Evolutionary conservation across 2,888 invertebrate species (phyloP).

Genomic region (Sarcophaga rosellei): DNA sequence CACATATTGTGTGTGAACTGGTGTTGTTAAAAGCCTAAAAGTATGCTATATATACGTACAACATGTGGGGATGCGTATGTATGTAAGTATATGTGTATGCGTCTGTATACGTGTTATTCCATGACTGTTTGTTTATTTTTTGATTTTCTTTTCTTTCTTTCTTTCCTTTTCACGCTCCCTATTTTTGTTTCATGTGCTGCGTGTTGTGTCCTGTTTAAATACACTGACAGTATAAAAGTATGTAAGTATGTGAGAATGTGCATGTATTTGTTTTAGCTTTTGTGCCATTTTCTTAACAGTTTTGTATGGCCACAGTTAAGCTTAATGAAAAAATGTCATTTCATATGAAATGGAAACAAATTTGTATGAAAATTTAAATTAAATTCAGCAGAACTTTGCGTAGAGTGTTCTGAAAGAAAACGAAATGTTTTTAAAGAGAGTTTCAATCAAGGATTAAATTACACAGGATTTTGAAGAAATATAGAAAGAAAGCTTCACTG

Average conservation of each 20-base stretch:
- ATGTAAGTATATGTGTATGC: not conserved
- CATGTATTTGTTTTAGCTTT: not conserved
- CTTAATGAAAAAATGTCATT: slow-evolving; percentile 54
- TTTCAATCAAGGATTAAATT: slow-evolving; percentile 30
- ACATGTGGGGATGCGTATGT: too few relatives aligned
- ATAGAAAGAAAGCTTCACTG: too few relatives aligned
- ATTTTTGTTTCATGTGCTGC: not conserved
- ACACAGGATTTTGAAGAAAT: not conserved
- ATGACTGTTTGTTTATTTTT: slow-evolving; percentile 11
- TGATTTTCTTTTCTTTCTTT: not conserved
- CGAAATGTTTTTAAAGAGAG: not conserved
- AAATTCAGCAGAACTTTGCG: slow-evolving; percentile 12
- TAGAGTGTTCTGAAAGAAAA: slow-evolving; percentile 8
- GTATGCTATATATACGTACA: not conserved
- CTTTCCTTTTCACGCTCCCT: not conserved
- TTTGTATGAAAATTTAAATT: slow-evolving; percentile 45
- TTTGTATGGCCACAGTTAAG: slow-evolving; percentile 39
- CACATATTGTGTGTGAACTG: slow-evolving; percentile 22
- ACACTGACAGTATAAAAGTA: too few relatives aligned
- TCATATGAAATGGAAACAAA: slow-evolving; percentile 22
- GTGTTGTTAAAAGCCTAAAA: slow-evolving; percentile 50
- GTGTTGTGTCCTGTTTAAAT: not conserved
- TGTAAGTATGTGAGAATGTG: not conserved
- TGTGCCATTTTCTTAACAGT: not conserved
- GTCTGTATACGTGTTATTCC: slow-evolving; percentile 15